These are phyloP conservation scores for Danio choprae DNA, from an alignment of 2,797 vertebrate species.

Conservation along the genomic window DNA sequence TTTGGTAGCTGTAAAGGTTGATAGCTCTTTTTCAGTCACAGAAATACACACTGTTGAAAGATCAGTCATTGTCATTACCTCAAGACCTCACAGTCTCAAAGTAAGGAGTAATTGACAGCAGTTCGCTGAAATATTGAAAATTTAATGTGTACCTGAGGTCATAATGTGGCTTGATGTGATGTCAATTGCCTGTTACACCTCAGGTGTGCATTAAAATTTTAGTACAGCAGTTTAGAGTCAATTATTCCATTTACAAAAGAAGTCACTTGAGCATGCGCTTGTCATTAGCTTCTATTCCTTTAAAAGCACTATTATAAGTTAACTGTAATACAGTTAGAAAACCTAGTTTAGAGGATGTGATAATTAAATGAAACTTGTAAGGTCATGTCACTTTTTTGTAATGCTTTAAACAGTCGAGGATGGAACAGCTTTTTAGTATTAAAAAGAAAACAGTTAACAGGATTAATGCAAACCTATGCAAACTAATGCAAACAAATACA, in stretches of 20 bases:
- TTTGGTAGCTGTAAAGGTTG: not conserved
- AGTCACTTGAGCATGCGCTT: slow-evolving; percentile 3
- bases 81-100: slow-evolving; percentile 10
- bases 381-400: too few relatives aligned
- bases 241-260: not conserved
- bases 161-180: not conserved
- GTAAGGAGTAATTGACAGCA: not conserved
- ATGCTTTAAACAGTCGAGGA: too few relatives aligned
- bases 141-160: not conserved
- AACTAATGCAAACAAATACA: too few relatives aligned
- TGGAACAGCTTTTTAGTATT: too few relatives aligned
- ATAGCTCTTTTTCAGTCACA: not conserved
- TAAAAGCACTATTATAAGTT: not conserved
- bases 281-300: not conserved
- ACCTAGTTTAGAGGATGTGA: not conserved
- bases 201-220: not conserved
- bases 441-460: too few relatives aligned
- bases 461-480: too few relatives aligned
- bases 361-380: not conserved
- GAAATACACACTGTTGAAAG: not conserved
- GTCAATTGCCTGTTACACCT: slow-evolving; percentile 5
- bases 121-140: not conserved
- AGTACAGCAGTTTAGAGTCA: not conserved
- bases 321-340: not conserved
- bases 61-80: not conserved